A percentile compares a stretch with the other conserved stretches of the same genome.
These are phyloP conservation scores for Onychostoma macrolepis DNA, from an alignment of 2,113 vertebrate genomes.

Conservation along the genomic window DNA sequence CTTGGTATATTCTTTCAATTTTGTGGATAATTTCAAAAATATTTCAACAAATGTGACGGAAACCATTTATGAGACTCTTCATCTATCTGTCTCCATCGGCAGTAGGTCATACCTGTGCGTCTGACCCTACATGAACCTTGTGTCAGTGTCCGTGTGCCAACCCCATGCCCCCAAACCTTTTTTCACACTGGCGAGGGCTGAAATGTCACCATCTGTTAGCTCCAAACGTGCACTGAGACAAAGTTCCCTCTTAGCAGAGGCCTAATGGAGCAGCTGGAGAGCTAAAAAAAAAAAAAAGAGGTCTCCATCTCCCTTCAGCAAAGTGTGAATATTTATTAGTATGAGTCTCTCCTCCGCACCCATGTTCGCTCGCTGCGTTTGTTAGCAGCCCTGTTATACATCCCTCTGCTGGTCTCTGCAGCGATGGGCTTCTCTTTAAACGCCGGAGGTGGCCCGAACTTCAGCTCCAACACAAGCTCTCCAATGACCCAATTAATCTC, in stretches of 20 bases:
- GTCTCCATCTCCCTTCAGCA: slow-evolving; percentile 57
- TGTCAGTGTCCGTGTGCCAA: slow-evolving; percentile 42
- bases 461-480: slow-evolving; percentile 24
- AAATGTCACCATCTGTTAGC: slow-evolving; percentile 68
- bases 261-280: slow-evolving; percentile 56
- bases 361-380: slow-evolving; percentile 28
- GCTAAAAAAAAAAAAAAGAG: slow-evolving; percentile 38
- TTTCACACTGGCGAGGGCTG: slow-evolving; percentile 45
- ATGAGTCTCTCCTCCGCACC: slow-evolving; percentile 23
- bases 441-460: slow-evolving; percentile 8
- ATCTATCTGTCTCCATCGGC: slow-evolving; percentile 35
- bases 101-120: slow-evolving; percentile 38
- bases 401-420: slow-evolving; percentile 43
- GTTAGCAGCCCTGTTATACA: slow-evolving; percentile 52
- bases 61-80: background rate
- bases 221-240: slow-evolving; percentile 47
- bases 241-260: slow-evolving; percentile 43
- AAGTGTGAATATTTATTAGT: slow-evolving; percentile 58
- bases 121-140: slow-evolving; percentile 38
- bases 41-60: background rate
- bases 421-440: slow-evolving; percentile 46
- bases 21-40: background rate
- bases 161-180: slow-evolving; percentile 42
- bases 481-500: slow-evolving; percentile 48
- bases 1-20: background rate